phyloP scores from a whole-genome alignment of 2,888 invertebrate genomes.

The Shargacucullia verbasci region DNA sequence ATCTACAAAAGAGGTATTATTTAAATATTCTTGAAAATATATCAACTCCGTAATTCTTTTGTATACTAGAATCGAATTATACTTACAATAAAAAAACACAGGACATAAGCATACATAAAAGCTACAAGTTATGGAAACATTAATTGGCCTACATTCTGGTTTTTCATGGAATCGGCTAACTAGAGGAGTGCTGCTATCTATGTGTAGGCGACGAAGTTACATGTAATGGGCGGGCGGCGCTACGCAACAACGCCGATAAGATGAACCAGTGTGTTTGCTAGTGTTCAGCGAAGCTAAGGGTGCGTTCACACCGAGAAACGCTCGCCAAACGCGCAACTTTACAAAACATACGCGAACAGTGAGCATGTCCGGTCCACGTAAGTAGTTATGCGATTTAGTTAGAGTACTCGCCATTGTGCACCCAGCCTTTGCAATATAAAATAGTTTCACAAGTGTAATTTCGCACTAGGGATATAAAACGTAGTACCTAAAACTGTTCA shows the following conservation, averaged over 20 bases:
- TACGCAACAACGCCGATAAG: conserved; percentile 48
- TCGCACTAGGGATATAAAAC: no score
- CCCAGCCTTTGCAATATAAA: no score
- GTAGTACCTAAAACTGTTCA: no score
- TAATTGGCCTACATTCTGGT: conserved; percentile 38
- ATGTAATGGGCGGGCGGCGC: conserved; percentile 44
- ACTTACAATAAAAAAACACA: not conserved
- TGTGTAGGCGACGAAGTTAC: conserved; percentile 38
- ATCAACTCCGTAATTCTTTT: no score
- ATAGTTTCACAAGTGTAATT: no score
- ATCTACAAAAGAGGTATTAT: no score
- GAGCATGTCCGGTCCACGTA: no score
- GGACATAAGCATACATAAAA: conserved; percentile 8
- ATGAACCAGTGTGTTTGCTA: conserved; percentile 44
- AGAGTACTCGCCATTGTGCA: no score
- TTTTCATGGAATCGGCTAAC: conserved; percentile 27
- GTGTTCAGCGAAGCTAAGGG: conserved; percentile 45
- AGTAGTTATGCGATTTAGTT: no score
- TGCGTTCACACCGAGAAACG: conserved; percentile 20
- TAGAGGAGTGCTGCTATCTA: conserved; percentile 49
- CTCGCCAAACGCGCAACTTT: not conserved
- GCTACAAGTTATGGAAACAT: conserved; percentile 4
- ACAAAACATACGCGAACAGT: no score
- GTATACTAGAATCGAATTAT: no score
- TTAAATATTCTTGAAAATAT: no score